A percentile compares a stretch with the other conserved stretches of the same genome.
phyloP scores from a whole-genome alignment of 2,113 vertebrate genomes.

The Thalassarche chlororhynchos region DNA sequence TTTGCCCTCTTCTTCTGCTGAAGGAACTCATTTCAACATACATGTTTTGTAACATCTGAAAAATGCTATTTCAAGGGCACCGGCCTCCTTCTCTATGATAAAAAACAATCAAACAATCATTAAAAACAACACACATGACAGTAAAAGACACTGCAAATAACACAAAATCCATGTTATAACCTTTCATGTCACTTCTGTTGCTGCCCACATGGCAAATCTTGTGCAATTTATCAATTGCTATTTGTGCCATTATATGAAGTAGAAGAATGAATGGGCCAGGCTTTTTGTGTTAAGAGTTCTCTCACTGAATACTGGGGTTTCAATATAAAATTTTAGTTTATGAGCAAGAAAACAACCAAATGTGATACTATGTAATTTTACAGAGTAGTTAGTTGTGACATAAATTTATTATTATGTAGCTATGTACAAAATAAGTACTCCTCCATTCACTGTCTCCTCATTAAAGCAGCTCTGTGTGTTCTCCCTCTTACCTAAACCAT shows the following conservation, averaged over 20 bases:
- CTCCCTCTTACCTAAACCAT: neutral
- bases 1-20: neutral
- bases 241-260: neutral
- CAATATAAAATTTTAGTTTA: neutral
- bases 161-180: neutral
- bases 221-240: neutral
- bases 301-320: neutral
- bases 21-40: neutral
- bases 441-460: neutral
- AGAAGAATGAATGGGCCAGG: neutral
- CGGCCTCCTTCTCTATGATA: neutral
- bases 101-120: neutral
- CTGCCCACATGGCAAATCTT: neutral
- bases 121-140: neutral
- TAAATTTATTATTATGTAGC: neutral
- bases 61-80: neutral
- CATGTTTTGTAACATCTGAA: neutral
- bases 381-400: neutral
- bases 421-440: neutral
- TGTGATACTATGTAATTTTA: conserved; percentile 3
- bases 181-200: neutral
- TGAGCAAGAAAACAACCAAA: neutral
- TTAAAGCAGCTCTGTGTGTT: neutral
- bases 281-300: neutral
- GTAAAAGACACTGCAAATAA: neutral